Evolutionary conservation across 2,113 vertebrate genomes (phyloP), one percentile per base, ranked within the genome.

Genomic region (Chlamydotis undulata): DNA sequence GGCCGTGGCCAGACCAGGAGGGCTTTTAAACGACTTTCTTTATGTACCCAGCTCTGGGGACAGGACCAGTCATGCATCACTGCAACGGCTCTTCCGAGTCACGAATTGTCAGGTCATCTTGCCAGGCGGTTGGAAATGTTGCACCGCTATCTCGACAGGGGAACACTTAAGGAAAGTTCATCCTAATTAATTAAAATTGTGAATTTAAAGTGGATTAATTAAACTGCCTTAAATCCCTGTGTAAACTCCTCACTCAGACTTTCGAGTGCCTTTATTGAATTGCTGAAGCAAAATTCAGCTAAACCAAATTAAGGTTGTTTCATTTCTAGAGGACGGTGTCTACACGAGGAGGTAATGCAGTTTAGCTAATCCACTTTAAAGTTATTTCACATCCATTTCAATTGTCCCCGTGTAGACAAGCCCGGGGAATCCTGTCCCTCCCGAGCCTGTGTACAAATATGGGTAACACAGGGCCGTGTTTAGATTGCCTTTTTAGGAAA

Each of bases 401-500:
- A 82, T 89, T 89, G 94, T 91, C 91, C 93, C 91, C 6, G 1
- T 94, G 94, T 91, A 95, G 96, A 96, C 87, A 89, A 94, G 94
- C 87, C 57, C 0, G 1, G 91, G 87, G 87, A 96, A 97, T 84
- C 81, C 89, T 17, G 19, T 75, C 10, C 7, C 77, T 79, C 74
- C 71, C 2, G 0, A 94, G 95, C 56, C 77, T 94, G 94, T 96
- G 95, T 97, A 97, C 96, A 96, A 97, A 96, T 96, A 96, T 96
- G 95, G 96, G 91, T 94, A 97, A 94, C 95, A 96, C 93, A 79
- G 53, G 74, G 93, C 89, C 94, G 89, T 93, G 94, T 93, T 93
- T 60, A 81, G 94, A 96, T 94, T 96, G 91, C 95, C 96, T 97
- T 96, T 95, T 96, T 97, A 95, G 96, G 96, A 93, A 75, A 93